Evolutionary conservation across 1,140 invertebrate genomes (phyloP), one percentile per base, ranked within the genome.

Genomic region (Meloidogyne floridensis): DNA sequence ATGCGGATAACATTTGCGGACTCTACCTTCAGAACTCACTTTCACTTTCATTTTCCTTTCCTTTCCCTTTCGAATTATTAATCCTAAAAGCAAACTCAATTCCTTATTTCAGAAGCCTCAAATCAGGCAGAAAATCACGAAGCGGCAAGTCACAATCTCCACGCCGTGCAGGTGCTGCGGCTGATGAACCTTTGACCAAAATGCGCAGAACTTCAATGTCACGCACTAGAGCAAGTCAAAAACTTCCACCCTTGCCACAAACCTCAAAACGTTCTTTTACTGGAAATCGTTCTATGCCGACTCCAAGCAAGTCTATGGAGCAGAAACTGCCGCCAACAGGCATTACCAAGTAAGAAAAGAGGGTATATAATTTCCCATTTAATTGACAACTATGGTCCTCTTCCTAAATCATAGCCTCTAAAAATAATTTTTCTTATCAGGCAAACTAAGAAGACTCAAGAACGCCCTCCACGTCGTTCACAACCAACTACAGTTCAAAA

Each of bases 241-340:
- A 75, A 43, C 69, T 84, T 20, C 84, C 84, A 71, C 84, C 84
- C 18, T 59, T 84, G 32, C 84, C 78, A n/a, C 84, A 86, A 72
- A 53, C 75, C 73, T n/a, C 84, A 83, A 72, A 81, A 69, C 72
- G 75, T 4, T 69, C 51, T 3, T 72, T 82, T 80, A 53, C 72
- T 7, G 80, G 53, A 5, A 47, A 54, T 53, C 32, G 70, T 72
- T 56, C 81, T 11, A 18, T 75, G 56, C 42, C 73, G 13, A 80
- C 32, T 20, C 32, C 72, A 10, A 59, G 59, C 69, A 78, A 80
- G 32, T 42, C 43, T n/a, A 18, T 69, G 71, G 70, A 72, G 51
- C 79, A 56, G 32, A 84, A 85, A 54, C 73, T 84, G 20, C 84
- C 84, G 8, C 84, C 84, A 7, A 84, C 84, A n/a, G 84, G 81